Evolutionary conservation across 2,113 vertebrate genomes (phyloP).

Genomic region (Daboia siamensis): DNA sequence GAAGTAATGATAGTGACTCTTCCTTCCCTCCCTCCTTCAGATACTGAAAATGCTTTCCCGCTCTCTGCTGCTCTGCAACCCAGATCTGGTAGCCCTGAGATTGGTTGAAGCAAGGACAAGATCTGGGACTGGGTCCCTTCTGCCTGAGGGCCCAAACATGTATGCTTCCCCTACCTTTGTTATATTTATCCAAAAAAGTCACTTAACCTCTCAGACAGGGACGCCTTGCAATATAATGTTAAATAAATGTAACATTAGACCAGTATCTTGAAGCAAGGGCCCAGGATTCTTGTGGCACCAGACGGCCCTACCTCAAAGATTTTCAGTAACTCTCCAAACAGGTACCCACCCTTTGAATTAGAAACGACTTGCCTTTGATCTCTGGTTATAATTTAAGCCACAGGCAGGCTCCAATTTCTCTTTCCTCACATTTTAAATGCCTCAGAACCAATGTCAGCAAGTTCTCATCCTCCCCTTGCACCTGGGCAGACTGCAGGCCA

Average conservation of each 20-base stretch:
- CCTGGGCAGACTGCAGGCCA: constrained; percentile 52
- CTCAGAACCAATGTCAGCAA: constrained; percentile 61
- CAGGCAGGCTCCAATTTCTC: constrained; percentile 61
- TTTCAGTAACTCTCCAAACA: constrained; percentile 41
- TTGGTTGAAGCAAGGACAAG: neutral
- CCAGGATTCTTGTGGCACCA: constrained; percentile 51
- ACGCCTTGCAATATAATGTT: constrained; percentile 39
- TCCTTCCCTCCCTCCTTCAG: neutral
- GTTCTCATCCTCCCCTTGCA: constrained; percentile 58
- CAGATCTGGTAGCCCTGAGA: neutral
- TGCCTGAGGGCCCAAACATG: neutral
- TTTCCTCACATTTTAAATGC: constrained; percentile 64
- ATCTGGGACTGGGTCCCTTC: neutral
- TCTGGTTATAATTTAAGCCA: constrained; percentile 57
- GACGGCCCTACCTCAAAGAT: constrained; percentile 51
- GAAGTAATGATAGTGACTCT: neutral
- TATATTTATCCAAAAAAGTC: neutral
- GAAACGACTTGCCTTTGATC: constrained; percentile 56
- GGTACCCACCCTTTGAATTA: constrained; percentile 46
- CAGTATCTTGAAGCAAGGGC: constrained; percentile 21
- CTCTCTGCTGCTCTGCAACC: neutral
- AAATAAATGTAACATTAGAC: constrained; percentile 50
- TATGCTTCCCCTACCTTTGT: neutral
- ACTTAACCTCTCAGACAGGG: neutral
- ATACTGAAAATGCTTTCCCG: neutral